These are phyloP conservation scores for Coptodon rendalli DNA, from an alignment of 2,113 vertebrate species.

Conservation along the genomic window DNA sequence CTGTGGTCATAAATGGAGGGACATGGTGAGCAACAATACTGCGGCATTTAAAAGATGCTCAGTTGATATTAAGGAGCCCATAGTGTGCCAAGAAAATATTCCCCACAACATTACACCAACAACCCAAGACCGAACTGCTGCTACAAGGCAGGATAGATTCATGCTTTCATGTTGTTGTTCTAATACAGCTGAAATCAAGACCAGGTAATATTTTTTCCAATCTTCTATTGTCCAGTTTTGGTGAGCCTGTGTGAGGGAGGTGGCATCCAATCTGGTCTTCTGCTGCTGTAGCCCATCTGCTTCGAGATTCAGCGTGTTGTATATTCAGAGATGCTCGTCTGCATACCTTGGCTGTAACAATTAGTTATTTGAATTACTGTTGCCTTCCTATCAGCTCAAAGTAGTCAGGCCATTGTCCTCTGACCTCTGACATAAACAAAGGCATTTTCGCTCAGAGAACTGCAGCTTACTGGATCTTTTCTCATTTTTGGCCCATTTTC, in stretches of 20 bases:
- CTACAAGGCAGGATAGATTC: not conserved
- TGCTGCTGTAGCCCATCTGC: not conserved
- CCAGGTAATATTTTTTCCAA: not conserved
- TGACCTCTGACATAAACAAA: not conserved
- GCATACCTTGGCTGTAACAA: not conserved
- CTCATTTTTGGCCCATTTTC: not conserved
- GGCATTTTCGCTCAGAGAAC: not conserved
- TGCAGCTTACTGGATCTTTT: not conserved
- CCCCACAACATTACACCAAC: not conserved
- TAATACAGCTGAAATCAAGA: not conserved
- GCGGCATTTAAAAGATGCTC: not conserved
- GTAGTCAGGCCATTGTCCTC: not conserved
- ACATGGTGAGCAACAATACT: not conserved
- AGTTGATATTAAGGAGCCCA: not conserved
- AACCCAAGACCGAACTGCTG: not conserved
- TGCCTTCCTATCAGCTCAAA: not conserved
- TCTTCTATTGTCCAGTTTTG: not conserved
- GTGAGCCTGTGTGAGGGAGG: not conserved
- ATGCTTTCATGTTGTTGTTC: not conserved
- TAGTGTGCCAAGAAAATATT: not conserved
- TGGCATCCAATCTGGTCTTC: not conserved
- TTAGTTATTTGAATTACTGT: not conserved
- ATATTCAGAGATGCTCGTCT: not conserved
- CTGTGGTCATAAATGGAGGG: not conserved
- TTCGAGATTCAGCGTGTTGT: not conserved